A percentile compares a stretch with the other conserved stretches of the same genome.
Conservation (phyloP, 1,140 invertebrate species). For the Diachasmimorpha longicaudata region DNA sequence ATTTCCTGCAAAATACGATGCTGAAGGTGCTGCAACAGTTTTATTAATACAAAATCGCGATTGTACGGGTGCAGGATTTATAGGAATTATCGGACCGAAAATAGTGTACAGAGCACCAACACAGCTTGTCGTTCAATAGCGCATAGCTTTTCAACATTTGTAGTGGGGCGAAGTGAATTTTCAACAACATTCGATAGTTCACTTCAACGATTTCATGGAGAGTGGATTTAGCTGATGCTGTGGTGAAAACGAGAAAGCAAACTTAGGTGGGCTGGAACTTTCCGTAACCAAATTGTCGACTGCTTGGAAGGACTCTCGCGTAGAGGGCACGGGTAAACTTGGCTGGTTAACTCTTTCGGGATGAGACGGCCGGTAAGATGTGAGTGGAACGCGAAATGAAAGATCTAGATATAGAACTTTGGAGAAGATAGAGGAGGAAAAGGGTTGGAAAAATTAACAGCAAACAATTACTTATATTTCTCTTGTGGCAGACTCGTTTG, state of each 20-base stretch:
- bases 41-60: no score
- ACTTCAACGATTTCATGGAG: neutral
- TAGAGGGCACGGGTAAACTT: slow-evolving; percentile 24
- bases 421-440: neutral
- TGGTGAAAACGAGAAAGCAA: neutral
- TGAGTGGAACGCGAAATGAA: neutral
- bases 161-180: neutral
- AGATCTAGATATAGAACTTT: neutral
- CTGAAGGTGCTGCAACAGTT: no score
- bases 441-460: neutral
- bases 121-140: no score
- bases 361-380: slow-evolving; percentile 21
- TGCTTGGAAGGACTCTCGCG: slow-evolving; percentile 1
- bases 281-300: slow-evolving; percentile 37
- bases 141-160: neutral
- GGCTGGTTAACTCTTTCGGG: slow-evolving; percentile 28
- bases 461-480: neutral
- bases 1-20: no score
- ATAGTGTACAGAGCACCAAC: no score
- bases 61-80: no score
- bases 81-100: no score
- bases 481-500: neutral
- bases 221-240: neutral
- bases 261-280: slow-evolving; percentile 24
- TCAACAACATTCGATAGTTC: neutral